phyloP scores from a whole-genome alignment of 2,888 invertebrate species.

The Lithophane semibrunnea region DNA sequence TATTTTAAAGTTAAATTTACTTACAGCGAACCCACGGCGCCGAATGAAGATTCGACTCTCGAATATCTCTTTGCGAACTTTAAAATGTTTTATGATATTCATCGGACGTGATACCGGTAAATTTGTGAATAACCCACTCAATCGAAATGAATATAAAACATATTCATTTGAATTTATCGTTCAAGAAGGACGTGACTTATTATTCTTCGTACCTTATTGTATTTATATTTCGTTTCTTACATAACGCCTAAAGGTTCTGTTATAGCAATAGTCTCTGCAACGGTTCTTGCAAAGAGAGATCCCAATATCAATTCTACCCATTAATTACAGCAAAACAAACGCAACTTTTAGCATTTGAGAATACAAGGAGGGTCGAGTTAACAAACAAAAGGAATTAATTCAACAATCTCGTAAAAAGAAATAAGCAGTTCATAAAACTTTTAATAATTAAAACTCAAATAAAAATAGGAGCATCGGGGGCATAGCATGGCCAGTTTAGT shows the following conservation, averaged over 20 bases:
- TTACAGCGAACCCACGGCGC: constrained; percentile 78
- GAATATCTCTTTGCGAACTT: constrained; percentile 84
- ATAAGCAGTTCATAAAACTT: constrained; percentile 90
- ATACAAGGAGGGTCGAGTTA: constrained; percentile 78
- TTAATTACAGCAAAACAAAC: constrained; percentile 66
- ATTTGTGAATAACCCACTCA: constrained; percentile 76
- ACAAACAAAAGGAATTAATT: constrained; percentile 89
- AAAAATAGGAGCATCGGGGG: constrained; percentile 84
- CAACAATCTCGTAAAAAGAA: constrained; percentile 89
- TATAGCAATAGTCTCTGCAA: constrained; percentile 54
- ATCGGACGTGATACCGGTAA: constrained; percentile 80
- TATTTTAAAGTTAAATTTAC: constrained; percentile 91
- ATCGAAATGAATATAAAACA: constrained; percentile 76
- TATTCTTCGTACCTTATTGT: constrained; percentile 58
- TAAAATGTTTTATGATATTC: constrained; percentile 87
- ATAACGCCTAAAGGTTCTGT: constrained; percentile 52
- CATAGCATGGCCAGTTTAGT: constrained; percentile 70
- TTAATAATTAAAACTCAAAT: constrained; percentile 90
- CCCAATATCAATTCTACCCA: constrained; percentile 49
- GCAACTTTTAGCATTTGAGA: constrained; percentile 74
- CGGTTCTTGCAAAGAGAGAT: constrained; percentile 34
- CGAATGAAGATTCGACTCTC: constrained; percentile 81
- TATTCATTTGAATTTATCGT: constrained; percentile 70
- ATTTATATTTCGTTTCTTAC: constrained; percentile 10
- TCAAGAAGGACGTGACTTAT: constrained; percentile 67